Evolutionary conservation across 92 coral and sea anemone species (phyloP).

Genomic region (Porites divaricata): DNA sequence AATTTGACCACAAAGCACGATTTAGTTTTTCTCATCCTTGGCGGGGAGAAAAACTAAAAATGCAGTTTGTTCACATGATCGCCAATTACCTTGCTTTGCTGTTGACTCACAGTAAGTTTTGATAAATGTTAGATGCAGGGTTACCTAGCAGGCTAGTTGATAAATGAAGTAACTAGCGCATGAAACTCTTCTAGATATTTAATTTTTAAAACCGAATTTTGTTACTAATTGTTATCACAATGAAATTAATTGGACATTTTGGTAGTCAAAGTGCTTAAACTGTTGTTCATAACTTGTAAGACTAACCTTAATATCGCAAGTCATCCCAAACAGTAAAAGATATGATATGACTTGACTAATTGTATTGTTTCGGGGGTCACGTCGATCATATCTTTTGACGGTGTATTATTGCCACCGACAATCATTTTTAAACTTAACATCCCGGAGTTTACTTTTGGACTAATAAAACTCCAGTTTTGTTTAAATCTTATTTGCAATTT

Average conservation of each 20-base stretch:
- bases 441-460: too few species aligned
- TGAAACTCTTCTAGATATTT: too few species aligned
- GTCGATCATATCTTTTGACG: not conserved
- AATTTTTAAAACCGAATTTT: too few species aligned
- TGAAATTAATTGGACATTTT: not conserved
- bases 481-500: too few species aligned
- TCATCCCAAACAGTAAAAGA: not conserved
- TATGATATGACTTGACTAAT: not conserved
- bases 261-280: not conserved
- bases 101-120: slow-evolving; percentile 19
- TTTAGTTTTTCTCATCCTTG: too few species aligned
- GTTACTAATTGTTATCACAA: too few species aligned
- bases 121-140: not conserved
- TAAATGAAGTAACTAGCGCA: not conserved
- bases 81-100: slow-evolving; percentile 6
- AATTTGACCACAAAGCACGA: not conserved
- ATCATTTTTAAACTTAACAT: too few species aligned
- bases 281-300: not conserved
- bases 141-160: not conserved
- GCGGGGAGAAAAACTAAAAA: not conserved
- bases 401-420: too few species aligned
- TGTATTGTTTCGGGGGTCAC: not conserved
- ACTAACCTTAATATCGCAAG: not conserved
- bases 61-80: not conserved
- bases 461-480: too few species aligned